Base-by-base conservation (phyloP, 2,113 vertebrate genomes). In the Phasianus colchicus region DNA sequence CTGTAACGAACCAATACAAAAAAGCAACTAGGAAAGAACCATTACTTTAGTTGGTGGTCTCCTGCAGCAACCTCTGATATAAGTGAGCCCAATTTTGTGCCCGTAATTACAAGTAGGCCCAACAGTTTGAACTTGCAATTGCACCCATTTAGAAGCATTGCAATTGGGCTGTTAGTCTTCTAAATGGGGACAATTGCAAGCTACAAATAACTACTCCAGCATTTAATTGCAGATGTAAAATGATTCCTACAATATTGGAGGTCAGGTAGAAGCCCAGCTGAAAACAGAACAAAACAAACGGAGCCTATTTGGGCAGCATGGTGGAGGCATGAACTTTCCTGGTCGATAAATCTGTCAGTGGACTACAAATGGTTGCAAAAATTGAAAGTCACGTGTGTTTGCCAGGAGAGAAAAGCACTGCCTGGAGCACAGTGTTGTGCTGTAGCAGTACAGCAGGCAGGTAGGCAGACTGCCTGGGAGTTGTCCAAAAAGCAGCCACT, bases 141-240 rank as follows among this genome's bases (percentile, higher is more conserved):
- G 93, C 70, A 88, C 58, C 77, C 66, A 94, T 96, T 95, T 95
- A 92, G 76, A 88, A 95, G 76, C 83, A 81, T 82, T 90, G 90
- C 95, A 97, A 95, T 92, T 95, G 88, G 73, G 95, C 92, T 90
- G 92, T 96, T 95, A 95, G 86, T 96, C 93, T 95, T 96, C 88
- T 97, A 95, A 97, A 97, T 95, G 93, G 93, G 90, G 54, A 96
- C 93, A 95, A 96, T 50, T 95, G 86, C 80, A 86, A 94, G 92
- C 93, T 72, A 86, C 95, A 95, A 94, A 96, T 95, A 92, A 93
- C 96, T 82, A 66, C 73, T 93, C 83, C 66, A 90, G 83, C 66
- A 30, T 90, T 94, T 97, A 97, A 97, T 96, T 97, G 92, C 83
- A 0, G 1, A 72, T 88, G 83, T 83, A 92, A 92, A 96, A 97